Evolutionary conservation across 2,113 vertebrate genomes (phyloP).

Genomic region (Typhlomys cinereus): DNA sequence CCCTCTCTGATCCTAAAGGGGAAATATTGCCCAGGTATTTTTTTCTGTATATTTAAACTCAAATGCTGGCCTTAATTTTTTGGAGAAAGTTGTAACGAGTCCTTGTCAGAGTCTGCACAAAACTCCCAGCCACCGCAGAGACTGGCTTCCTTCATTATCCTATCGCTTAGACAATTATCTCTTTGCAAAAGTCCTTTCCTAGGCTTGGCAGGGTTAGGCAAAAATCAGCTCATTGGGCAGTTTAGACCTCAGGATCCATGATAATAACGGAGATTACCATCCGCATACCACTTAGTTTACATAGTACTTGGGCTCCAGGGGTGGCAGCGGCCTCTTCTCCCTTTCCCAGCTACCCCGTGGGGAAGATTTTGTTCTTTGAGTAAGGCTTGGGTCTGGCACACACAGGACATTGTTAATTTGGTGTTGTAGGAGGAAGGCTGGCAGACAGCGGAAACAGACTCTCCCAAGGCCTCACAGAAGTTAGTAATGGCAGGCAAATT

Average conservation of each 20-base stretch:
- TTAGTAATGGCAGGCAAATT: not conserved
- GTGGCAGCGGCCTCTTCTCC: not conserved
- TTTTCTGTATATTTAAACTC: constrained; percentile 70
- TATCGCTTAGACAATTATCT: constrained; percentile 18
- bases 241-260: constrained; percentile 26
- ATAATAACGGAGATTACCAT: constrained; percentile 67
- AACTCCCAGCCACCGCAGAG: not conserved
- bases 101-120: not conserved
- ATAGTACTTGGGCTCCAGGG: not conserved
- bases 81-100: constrained; percentile 76
- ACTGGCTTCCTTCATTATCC: constrained; percentile 25
- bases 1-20: constrained; percentile 28
- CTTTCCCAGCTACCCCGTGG: not conserved
- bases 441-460: constrained; percentile 32
- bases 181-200: constrained; percentile 55
- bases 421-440: constrained; percentile 32
- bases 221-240: not conserved
- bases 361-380: constrained; percentile 60
- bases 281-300: constrained; percentile 39
- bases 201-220: not conserved
- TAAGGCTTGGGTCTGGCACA: not conserved
- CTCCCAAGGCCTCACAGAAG: not conserved
- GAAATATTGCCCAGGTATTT: constrained; percentile 60
- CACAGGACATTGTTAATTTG: constrained; percentile 12
- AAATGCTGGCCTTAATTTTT: constrained; percentile 74